Evolutionary conservation across 2,888 invertebrate genomes (phyloP).

Genomic region (Aplocera efformata): DNA sequence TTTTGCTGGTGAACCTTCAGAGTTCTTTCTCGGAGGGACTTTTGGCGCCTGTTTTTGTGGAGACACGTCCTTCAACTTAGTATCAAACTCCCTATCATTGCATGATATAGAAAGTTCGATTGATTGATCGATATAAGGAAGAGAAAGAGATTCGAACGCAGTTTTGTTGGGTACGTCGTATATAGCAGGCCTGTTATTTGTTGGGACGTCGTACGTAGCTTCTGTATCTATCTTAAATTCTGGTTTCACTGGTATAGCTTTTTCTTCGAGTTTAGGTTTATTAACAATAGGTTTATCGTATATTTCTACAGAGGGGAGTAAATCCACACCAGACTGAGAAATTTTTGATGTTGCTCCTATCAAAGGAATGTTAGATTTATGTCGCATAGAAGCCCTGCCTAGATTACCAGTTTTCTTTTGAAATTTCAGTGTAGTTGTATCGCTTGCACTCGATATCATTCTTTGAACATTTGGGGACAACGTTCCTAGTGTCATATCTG

Average conservation of each 20-base stretch:
- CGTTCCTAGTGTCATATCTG: slow-evolving; percentile 70
- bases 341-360: slow-evolving; percentile 76
- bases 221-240: slow-evolving; percentile 59
- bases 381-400: slow-evolving; percentile 59
- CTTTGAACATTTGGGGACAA: slow-evolving; percentile 82
- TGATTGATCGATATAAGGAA: slow-evolving; percentile 74
- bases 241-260: slow-evolving; percentile 47
- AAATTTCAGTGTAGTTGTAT: slow-evolving; percentile 62
- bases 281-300: slow-evolving; percentile 60
- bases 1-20: slow-evolving; percentile 53
- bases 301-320: slow-evolving; percentile 69
- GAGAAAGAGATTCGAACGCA: slow-evolving; percentile 67
- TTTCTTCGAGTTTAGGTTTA: slow-evolving; percentile 48
- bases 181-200: slow-evolving; percentile 67
- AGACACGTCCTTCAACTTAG: slow-evolving; percentile 65
- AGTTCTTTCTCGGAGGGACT: slow-evolving; percentile 35
- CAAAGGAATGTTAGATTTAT: slow-evolving; percentile 69
- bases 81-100: slow-evolving; percentile 77
- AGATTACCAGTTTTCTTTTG: slow-evolving; percentile 60
- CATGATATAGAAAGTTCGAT: slow-evolving; percentile 71
- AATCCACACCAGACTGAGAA: slow-evolving; percentile 72
- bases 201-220: slow-evolving; percentile 70
- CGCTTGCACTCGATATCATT: slow-evolving; percentile 79
- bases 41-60: slow-evolving; percentile 54
- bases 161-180: slow-evolving; percentile 73